These are phyloP conservation scores for Epizoanthus stellaris DNA, from an alignment of 92 coral and sea anemone species.

Conservation along the genomic window DNA sequence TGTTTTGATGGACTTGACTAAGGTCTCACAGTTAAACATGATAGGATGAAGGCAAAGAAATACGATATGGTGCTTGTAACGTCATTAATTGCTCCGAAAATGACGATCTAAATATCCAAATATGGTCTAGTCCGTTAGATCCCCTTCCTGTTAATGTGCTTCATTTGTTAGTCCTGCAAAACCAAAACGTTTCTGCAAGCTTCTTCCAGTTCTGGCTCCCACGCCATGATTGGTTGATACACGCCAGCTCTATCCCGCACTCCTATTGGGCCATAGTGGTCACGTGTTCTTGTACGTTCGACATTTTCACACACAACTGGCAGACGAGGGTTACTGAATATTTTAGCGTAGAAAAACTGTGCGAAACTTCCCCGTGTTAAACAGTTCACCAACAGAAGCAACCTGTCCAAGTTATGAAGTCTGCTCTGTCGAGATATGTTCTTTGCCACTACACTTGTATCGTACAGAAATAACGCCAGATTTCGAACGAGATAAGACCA, in stretches of 20 bases:
- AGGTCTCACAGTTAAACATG: no score
- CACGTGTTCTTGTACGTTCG: conserved; percentile 26
- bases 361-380: conserved; percentile 71
- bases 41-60: no score
- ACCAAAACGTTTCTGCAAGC: conserved; percentile 42
- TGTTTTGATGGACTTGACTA: no score
- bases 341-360: conserved; percentile 74
- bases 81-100: no score
- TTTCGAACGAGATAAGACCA: conserved; percentile 74
- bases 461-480: conserved; percentile 60
- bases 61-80: no score
- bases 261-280: conserved; percentile 35
- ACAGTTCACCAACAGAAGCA: conserved; percentile 53
- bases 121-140: no score
- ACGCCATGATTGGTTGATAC: conserved; percentile 49
- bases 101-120: no score
- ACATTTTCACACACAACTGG: conserved; percentile 69
- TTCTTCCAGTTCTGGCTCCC: conserved; percentile 48
- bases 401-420: conserved; percentile 38
- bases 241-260: conserved; percentile 53
- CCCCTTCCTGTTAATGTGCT: no score
- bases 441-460: conserved; percentile 60
- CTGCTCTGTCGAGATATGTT: conserved; percentile 50
- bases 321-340: conserved; percentile 67
- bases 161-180: neutral